phyloP scores from a whole-genome alignment of 2,113 vertebrate species.

The Illadopsis cleaveri region DNA sequence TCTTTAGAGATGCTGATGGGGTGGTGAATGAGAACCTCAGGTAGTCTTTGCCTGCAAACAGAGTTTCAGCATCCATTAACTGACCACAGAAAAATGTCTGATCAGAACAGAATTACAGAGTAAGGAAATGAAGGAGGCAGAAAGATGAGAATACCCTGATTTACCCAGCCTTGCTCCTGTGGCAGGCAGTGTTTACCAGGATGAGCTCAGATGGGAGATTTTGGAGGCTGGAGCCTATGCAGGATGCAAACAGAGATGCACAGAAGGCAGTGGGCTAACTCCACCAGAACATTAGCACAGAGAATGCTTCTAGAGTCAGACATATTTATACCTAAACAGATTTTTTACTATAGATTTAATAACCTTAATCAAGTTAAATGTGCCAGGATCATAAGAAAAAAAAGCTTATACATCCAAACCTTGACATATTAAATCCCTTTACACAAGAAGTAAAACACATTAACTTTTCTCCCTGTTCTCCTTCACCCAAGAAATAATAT shows the following conservation, averaged over 20 bases:
- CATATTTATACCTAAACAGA: not conserved
- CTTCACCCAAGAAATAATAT: not conserved
- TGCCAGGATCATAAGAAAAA: not conserved
- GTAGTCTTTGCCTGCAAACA: not conserved
- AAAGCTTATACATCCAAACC: not conserved
- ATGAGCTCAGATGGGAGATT: not conserved
- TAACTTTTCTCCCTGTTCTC: not conserved
- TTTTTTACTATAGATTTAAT: not conserved
- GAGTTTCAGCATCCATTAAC: not conserved
- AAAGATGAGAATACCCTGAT: not conserved
- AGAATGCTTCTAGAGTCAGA: not conserved
- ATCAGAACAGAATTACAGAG: not conserved
- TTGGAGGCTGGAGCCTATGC: not conserved
- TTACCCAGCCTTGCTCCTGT: rapidly evolving
- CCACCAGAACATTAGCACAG: not conserved
- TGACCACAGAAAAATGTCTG: not conserved
- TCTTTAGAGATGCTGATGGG: not conserved
- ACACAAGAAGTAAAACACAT: not conserved
- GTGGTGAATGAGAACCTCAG: not conserved
- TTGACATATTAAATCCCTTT: not conserved
- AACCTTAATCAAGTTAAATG: not conserved
- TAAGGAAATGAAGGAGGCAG: not conserved
- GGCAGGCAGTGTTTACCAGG: not conserved
- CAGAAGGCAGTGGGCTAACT: not conserved
- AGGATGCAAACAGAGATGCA: not conserved